Percentiles rank a stretch among this genome's conserved stretches.
Evolutionary conservation across 2,113 vertebrate species (phyloP).

Genomic region (Turnix velox): DNA sequence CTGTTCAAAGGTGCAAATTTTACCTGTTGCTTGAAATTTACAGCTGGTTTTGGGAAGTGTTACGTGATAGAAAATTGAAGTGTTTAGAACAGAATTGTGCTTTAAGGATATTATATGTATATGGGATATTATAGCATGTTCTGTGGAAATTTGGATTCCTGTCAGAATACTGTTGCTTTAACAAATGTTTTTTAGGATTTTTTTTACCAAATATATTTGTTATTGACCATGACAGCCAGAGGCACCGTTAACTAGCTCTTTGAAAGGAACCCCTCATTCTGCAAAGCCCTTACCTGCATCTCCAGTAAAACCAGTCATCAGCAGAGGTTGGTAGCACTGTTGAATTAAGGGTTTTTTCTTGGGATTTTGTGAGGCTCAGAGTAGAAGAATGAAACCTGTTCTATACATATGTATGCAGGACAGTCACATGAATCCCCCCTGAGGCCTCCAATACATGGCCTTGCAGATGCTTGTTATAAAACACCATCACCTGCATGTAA

Average conservation of each 20-base stretch:
- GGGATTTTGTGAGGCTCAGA: neutral
- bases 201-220: no score
- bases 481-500: neutral
- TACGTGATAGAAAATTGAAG: neutral
- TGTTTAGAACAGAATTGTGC: neutral
- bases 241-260: neutral
- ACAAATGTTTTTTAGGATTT: neutral
- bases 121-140: neutral
- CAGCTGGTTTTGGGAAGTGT: neutral
- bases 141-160: neutral
- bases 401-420: slow-evolving; percentile 36
- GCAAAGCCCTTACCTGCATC: neutral
- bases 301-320: neutral
- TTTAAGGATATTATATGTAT: neutral
- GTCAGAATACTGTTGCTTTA: neutral
- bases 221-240: neutral
- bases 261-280: neutral
- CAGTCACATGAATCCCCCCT: neutral
- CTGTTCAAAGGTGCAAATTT: neutral
- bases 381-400: neutral
- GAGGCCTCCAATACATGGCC: neutral
- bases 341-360: neutral
- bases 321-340: slow-evolving; percentile 53
- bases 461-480: rapidly evolving
- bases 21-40: neutral